These are phyloP conservation scores for Chymomyza fuscimana DNA, from an alignment of 2,888 invertebrate species.

Conservation along the genomic window DNA sequence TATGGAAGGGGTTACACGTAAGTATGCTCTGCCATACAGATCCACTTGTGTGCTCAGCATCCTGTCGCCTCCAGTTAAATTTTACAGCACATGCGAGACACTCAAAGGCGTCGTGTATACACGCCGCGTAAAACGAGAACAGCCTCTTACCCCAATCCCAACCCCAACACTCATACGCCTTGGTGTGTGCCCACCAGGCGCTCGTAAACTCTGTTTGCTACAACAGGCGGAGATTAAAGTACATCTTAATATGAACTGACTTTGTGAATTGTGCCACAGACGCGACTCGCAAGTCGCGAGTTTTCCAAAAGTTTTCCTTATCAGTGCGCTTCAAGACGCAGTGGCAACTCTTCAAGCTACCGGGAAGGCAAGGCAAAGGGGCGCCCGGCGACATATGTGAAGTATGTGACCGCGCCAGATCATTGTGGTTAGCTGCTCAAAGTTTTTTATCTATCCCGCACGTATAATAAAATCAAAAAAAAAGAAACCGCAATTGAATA, in stretches of 20 bases:
- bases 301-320: constrained; percentile 6
- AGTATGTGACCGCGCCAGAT: background rate
- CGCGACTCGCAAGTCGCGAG: background rate
- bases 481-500: constrained; percentile 56
- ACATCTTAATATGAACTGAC: constrained; percentile 59
- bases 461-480: constrained; percentile 41
- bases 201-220: constrained; percentile 3
- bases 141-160: constrained; percentile 8
- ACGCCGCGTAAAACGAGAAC: constrained; percentile 20
- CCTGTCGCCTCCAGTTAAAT: constrained; percentile 63
- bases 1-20: constrained; percentile 6
- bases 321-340: constrained; percentile 1
- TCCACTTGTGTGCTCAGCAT: constrained; percentile 37
- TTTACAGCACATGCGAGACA: constrained; percentile 59
- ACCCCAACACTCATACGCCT: background rate
- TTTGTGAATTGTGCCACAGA: constrained; percentile 13
- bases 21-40: constrained; percentile 26
- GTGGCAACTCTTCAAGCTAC: background rate
- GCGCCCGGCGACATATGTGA: constrained; percentile 1
- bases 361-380: constrained; percentile 23
- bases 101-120: constrained; percentile 54
- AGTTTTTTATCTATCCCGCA: constrained; percentile 38
- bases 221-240: constrained; percentile 55
- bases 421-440: constrained; percentile 4
- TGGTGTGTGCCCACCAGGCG: background rate